Evolutionary conservation across 2,797 vertebrate genomes (phyloP), one percentile per base, ranked within the genome.

Genomic region (Syndactyla subalaris): DNA sequence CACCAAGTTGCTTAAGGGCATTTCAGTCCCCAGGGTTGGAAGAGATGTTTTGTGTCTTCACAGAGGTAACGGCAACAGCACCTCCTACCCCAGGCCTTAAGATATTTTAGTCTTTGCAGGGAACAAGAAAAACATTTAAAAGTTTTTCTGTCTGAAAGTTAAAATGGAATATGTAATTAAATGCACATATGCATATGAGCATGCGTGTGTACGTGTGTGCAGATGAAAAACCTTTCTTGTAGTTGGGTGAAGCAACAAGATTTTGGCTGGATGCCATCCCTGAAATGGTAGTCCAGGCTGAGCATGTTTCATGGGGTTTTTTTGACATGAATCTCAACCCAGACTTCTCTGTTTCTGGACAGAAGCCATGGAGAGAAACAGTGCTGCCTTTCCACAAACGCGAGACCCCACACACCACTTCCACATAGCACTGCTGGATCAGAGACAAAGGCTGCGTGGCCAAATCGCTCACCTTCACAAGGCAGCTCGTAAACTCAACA

Each of bases 381-480:
- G 49, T 2, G 79, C 74, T 71, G 41, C 85, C 24, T 79, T 58
- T 29, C 70, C 18, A 0, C 96, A 85, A 3, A 29, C 39, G 1
- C 30, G 54, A 1, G 97, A 97, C 19, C 96, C 97, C 30, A 96
- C 97, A 3, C 91, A 84, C 5, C 88, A 95, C 52, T 98, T 98
- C 93, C 96, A 97, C 12, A 38, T 18, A 2, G 36, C 75, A 12
- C 96, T 98, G 85, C 76, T 98, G 94, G 97, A 98, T 49, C 97
- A 98, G 88, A 97, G 97, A 4, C 88, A 2, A 34, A 92, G 57
- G 58, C 95, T 98, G 78, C 95, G 77, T 2, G 66, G 94, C 34
- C 97, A 98, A 38, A 95, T 98, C 0, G 95, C 97, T 93, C 96
- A 91, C 70, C 97, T 98, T 55, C 97, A 95, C 67, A 88, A 97